Evolutionary conservation across 35 echinoderm and acorn worm genomes (phyloP), one percentile per base, ranked within the genome.

Genomic region (Heliocidaris erythrogramma): DNA sequence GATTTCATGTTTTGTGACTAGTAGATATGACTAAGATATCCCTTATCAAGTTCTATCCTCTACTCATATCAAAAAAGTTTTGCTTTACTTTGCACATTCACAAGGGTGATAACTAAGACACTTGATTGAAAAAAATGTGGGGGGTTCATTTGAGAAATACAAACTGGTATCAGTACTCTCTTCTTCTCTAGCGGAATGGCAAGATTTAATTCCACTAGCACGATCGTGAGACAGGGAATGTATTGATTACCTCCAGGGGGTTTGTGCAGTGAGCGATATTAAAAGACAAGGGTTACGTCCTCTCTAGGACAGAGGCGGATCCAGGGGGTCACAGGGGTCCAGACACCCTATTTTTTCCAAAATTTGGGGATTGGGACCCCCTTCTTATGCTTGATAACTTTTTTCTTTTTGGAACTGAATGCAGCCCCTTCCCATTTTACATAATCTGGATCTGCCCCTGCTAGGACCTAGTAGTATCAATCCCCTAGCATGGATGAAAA

Each of bases 181-280:
- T 78, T 78, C 65, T 78, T 78, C 65, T 78, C 65, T n/a, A 7
- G 65, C 14, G 27, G 65, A 78, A 7, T 78, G 27, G 65, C 65
- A 78, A 78, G 65, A 78, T 78, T 78, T 78, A 78, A 78, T 78
- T 78, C 65, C 65, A 78, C 21, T 78, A n/a, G 65, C 65, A 27
- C 27, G 65, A 78, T 78, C 65, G 24, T 71, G 61, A 27, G 17
- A 71, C 61, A 78, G 65, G 65, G 65, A 78, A 78, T 78, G 65
- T 78, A 78, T 78, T 78, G 65, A 78, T 78, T 78, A 78, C 65
- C 65, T 78, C 21, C 21, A 78, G 65, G 65, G 65, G 65, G 65
- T 78, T 78, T 78, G 65, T 78, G 65, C 65, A 78, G 65, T 78
- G 65, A 78, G 65, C 65, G 65, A 78, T 78, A 78, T 78, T 78